A percentile compares a stretch with the other conserved stretches of the same genome.
Evolutionary conservation across 2,797 vertebrate genomes (phyloP).

Genomic region (Cirrhinus molitorella): DNA sequence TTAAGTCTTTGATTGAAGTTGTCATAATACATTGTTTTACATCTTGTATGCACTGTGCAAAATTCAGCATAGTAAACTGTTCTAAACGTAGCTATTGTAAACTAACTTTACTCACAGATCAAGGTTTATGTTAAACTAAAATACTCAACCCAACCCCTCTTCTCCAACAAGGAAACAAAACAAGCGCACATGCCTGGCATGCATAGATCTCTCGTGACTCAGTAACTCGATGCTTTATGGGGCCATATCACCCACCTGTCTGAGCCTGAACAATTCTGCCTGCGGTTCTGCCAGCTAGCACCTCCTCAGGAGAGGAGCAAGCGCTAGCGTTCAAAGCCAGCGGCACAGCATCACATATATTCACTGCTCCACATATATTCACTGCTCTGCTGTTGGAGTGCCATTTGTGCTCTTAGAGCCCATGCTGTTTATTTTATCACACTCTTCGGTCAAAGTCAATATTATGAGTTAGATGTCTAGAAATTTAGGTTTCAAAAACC

Average conservation of each 20-base stretch:
- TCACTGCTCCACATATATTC: neutral
- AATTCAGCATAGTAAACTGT: neutral
- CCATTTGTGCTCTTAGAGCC: conserved; percentile 26
- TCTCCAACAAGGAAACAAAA: neutral
- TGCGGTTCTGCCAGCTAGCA: conserved; percentile 6
- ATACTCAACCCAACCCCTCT: neutral
- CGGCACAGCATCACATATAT: neutral
- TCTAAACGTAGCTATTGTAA: neutral
- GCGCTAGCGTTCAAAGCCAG: neutral
- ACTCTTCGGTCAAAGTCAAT: conserved; percentile 31
- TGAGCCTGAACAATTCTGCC: conserved; percentile 4
- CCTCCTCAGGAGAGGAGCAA: conserved; percentile 18
- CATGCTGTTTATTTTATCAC: neutral
- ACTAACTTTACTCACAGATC: neutral
- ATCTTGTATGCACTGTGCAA: neutral
- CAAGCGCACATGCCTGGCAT: neutral
- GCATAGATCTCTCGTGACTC: neutral
- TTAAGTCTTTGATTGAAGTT: neutral
- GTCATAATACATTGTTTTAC: neutral
- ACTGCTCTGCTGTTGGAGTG: neutral
- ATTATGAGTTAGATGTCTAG: conserved; percentile 30
- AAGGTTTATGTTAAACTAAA: neutral
- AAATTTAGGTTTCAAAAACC: neutral
- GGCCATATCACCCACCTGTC: conserved; percentile 8
- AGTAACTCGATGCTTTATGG: neutral